Base-by-base conservation (phyloP, 1,140 invertebrate species). In the Leucophenga varia region DNA sequence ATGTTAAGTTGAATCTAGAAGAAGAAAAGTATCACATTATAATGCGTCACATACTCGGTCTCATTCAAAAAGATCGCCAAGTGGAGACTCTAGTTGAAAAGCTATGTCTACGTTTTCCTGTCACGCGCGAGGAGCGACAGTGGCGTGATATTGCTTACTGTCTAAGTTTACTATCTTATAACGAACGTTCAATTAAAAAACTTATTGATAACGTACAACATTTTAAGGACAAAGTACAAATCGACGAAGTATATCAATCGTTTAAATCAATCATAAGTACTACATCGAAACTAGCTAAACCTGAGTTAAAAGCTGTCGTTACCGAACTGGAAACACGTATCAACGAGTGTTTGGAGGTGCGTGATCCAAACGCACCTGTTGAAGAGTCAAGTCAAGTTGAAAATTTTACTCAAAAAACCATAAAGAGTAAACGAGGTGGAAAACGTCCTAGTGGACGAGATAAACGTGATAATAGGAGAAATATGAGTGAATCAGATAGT, bases 41-140 rank as follows among this genome's bases (percentile, higher is more conserved):
- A 49, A 84, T 95, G 77, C 88, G 88, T 58, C 90, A 86, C 64
- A 84, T 95, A 43, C 83, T 95, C 49, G 81, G 82, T 4, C 79
- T 93, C 1, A 85, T 96, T 22, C 86, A 90, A 61, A 95, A 93
- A 71, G 91, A 95, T 69, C 84, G 84, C 20, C 91, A 95, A 67
- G 84, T 90, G 57, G 92, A 95, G 69, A 85, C 85, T 12, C 78
- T 96, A 22, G 84, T 94, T 12, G 92, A 95, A 63, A 96, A 96
- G 72, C 75, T 96, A 6, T 94, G 91, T 57, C 79, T 87, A 31
- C 79, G 93, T 42, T 90, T 95, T 58, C 83, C 86, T 56, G 74
- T 87, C 1, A 81, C 87, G 9, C 82, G 80, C 3, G 77, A 78
- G 37, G 88, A 91, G 58, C 78, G 88, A 1, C 91, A 94, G 61